These are phyloP conservation scores for Anas platyrhynchos DNA, from an alignment of 2,113 vertebrate genomes.

Conservation along the genomic window DNA sequence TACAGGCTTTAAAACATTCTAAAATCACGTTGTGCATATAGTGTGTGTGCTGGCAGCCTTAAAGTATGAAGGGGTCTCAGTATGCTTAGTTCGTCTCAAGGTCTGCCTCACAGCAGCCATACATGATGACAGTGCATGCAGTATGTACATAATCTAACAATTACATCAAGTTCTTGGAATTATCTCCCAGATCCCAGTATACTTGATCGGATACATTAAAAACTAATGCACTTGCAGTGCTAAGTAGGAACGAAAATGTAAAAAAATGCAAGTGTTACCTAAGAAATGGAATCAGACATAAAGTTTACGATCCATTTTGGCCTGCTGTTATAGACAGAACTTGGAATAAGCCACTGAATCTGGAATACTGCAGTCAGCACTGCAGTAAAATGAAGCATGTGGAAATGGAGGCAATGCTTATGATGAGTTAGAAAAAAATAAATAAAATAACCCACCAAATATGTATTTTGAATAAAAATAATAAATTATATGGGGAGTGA, in stretches of 20 bases:
- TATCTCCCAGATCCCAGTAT: neutral
- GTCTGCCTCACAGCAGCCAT: neutral
- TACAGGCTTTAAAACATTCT: neutral
- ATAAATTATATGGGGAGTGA: neutral
- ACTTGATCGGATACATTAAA: neutral
- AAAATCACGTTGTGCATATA: neutral
- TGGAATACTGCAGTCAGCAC: neutral
- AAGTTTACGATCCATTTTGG: neutral
- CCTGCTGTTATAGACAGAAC: neutral
- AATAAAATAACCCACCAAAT: neutral
- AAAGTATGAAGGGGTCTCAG: neutral
- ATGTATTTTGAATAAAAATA: neutral
- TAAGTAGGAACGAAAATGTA: neutral
- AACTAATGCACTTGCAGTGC: neutral
- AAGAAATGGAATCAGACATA: neutral
- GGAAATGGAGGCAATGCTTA: neutral
- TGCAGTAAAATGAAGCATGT: neutral
- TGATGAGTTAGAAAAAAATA: neutral
- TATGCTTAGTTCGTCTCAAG: neutral
- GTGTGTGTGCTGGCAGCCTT: neutral
- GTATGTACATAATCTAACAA: neutral
- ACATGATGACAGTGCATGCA: fast-evolving
- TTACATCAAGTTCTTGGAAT: neutral
- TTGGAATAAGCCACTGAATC: neutral
- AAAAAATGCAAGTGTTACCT: neutral